phyloP scores from a whole-genome alignment of 2,113 vertebrate genomes.

The Peromyscus polionotus region DNA sequence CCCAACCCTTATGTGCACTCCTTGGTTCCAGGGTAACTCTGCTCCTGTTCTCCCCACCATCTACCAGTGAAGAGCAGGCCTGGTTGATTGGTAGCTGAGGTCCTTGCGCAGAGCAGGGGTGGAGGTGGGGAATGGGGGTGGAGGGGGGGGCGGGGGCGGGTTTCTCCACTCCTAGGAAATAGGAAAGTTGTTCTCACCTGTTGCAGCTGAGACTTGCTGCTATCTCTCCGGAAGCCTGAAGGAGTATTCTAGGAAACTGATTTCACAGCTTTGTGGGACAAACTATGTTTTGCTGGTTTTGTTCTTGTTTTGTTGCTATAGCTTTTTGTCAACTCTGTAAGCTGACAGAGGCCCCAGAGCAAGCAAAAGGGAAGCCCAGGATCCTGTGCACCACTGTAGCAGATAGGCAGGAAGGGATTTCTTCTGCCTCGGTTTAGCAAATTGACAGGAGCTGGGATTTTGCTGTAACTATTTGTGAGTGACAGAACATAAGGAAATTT shows the following conservation, averaged over 20 bases:
- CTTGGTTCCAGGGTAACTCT: background rate
- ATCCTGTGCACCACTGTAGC: background rate
- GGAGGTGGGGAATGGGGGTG: no score
- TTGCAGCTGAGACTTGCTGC: background rate
- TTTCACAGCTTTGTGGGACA: background rate
- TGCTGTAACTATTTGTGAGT: background rate
- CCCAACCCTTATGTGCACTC: background rate
- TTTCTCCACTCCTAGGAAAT: rapidly evolving
- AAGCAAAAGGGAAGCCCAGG: background rate
- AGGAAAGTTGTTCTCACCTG: background rate
- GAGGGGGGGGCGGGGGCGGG: background rate
- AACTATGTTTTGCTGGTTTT: background rate
- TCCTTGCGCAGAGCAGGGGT: rapidly evolving
- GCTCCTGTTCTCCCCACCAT: background rate
- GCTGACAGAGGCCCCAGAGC: background rate
- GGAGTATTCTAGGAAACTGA: background rate
- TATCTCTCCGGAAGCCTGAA: background rate
- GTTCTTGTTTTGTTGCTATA: background rate
- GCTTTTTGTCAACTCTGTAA: background rate
- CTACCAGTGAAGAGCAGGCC: background rate
- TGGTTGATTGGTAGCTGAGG: rapidly evolving
- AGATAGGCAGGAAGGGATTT: background rate
- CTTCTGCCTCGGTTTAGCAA: background rate
- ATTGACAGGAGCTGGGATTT: background rate
- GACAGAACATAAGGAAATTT: background rate